A percentile compares a stretch with the other conserved stretches of the same genome.
These are phyloP conservation scores for Polyploca ridens DNA, from an alignment of 2,888 invertebrate genomes.

Conservation along the genomic window DNA sequence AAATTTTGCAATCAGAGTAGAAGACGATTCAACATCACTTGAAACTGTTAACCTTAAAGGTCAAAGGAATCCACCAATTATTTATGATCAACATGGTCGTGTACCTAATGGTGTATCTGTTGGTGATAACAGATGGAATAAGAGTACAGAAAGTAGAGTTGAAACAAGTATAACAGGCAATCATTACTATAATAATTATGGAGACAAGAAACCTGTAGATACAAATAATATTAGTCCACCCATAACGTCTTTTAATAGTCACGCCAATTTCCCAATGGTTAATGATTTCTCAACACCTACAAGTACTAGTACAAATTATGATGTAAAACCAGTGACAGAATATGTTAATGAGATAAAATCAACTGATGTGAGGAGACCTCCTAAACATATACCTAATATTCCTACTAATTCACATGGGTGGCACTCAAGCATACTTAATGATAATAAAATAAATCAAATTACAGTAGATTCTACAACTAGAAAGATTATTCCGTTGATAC, in stretches of 20 bases:
- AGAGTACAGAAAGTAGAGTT: slow-evolving; percentile 46
- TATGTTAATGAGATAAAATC: slow-evolving; percentile 47
- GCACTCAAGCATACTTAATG: slow-evolving; percentile 71
- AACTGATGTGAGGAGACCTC: slow-evolving; percentile 57
- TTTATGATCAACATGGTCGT: slow-evolving; percentile 46
- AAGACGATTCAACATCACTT: slow-evolving; percentile 65
- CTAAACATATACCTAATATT: slow-evolving; percentile 69
- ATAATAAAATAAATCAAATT: slow-evolving; percentile 66
- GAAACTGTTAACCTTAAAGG: slow-evolving; percentile 62
- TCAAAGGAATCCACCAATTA: slow-evolving; percentile 48
- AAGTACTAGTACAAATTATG: slow-evolving; percentile 30
- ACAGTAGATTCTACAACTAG: slow-evolving; percentile 72
- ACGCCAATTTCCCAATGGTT: slow-evolving; percentile 79
- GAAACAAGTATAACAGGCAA: slow-evolving; percentile 38
- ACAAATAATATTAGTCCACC: slow-evolving; percentile 8
- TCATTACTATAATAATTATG: slow-evolving; percentile 36
- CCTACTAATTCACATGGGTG: slow-evolving; percentile 79
- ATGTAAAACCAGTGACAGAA: slow-evolving; percentile 57
- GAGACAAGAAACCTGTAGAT: slow-evolving; percentile 20
- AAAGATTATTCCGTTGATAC: slow-evolving; percentile 70
- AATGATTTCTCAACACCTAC: slow-evolving; percentile 53
- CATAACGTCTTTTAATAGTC: slow-evolving; percentile 65
- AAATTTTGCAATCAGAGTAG: slow-evolving; percentile 78
- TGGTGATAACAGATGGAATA: slow-evolving; percentile 73
- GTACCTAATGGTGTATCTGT: slow-evolving; percentile 50